Base-by-base conservation (phyloP, 2,888 invertebrate genomes). In the Caenorhabditis sp. region DNA sequence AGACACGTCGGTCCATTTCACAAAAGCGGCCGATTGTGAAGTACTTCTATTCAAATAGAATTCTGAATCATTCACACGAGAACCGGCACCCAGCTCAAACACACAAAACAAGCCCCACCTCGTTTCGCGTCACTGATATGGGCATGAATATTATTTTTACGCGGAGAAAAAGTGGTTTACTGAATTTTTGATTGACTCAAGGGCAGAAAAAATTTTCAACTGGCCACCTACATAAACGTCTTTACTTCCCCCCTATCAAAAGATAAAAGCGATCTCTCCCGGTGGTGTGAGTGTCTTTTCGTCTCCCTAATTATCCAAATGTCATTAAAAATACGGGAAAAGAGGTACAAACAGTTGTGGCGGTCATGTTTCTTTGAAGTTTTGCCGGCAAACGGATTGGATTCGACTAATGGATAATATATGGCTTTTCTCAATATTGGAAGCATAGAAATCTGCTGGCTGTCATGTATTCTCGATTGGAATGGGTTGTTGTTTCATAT, bases 41-140 rank as follows among this genome's bases (percentile, higher is more conserved):
- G 52, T 68, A 68, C 59, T 58, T 48, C 65, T 20, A 68, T 68
- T 68, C 58, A 68, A 68, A 68, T 45, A 68, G 6, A 66, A 71
- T 71, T 71, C 70, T 71, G 62, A 72, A 72, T 72, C 48, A 63
- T 63, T 72, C 71, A 48, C 71, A 72, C 61, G 56, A 62, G 62
- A 72, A 72, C 71, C 71, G 71, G 71, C 35, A 9, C 2, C 71
- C 35, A 62, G 56, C 62, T 56, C 71, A 62, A 72, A 61, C 61
- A 68, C 50, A 43, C 53, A 22, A 24, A 48, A 59, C 32, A 27
- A 7, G 27, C 53, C 71, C 48, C 71, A 62, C 71, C 62, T 72
- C 61, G 39, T 30, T 52, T 32, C 26, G 39, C 71, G 62, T 72
- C 71, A 62, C 59, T 68, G 68, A 68, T 68, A 68, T 68, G 50